Evolutionary conservation across 2,888 invertebrate genomes (phyloP).

Genomic region (Muscina levida): DNA sequence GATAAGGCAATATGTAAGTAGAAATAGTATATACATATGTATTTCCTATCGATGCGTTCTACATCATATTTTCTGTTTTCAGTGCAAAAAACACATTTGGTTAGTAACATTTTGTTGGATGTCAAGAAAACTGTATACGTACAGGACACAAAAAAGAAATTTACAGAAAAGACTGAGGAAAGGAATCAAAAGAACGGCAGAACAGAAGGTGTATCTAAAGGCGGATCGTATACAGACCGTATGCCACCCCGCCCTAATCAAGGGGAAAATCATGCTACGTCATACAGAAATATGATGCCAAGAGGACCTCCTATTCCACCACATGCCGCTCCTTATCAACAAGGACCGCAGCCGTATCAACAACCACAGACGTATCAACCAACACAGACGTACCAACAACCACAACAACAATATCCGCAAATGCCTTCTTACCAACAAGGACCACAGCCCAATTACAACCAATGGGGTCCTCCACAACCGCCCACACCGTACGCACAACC

Average conservation of each 20-base stretch:
- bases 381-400: constrained; percentile 65
- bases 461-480: constrained; percentile 71
- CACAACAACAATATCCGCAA: constrained; percentile 68
- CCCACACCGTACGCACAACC: neutral
- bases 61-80: constrained; percentile 58
- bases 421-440: constrained; percentile 72
- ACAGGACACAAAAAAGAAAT: constrained; percentile 64
- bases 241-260: no score
- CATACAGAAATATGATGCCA: constrained; percentile 46
- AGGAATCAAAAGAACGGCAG: constrained; percentile 1
- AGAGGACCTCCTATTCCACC: neutral
- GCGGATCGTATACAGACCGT: no score
- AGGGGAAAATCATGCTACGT: constrained; percentile 54
- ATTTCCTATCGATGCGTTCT: constrained; percentile 1
- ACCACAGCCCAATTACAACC: constrained; percentile 76
- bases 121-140: constrained; percentile 93
- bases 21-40: neutral
- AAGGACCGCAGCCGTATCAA: constrained; percentile 62
- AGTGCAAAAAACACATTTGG: constrained; percentile 90
- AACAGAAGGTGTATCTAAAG: neutral
- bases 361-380: constrained; percentile 70
- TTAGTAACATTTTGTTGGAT: constrained; percentile 91
- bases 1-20: constrained; percentile 96
- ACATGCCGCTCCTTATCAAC: constrained; percentile 78
- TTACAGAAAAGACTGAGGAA: constrained; percentile 15